Conservation (phyloP, 2,888 invertebrate genomes). For the Heliothis peltigera region DNA sequence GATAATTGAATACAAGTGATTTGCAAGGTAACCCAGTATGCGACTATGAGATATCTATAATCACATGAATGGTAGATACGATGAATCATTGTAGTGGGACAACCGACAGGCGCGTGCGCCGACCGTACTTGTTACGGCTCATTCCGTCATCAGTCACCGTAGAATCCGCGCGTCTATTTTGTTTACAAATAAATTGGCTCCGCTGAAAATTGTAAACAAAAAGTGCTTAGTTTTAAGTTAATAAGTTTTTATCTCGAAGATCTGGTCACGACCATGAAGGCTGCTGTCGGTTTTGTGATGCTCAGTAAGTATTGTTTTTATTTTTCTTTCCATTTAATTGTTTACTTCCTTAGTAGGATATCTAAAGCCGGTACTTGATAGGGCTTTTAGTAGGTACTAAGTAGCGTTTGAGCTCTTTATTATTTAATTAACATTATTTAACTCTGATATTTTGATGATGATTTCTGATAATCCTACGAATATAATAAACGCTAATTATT, state of each 20-base stretch:
- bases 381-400: too few relatives aligned
- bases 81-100: slow-evolving; percentile 41
- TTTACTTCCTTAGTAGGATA: slow-evolving; percentile 37
- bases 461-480: too few relatives aligned
- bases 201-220: slow-evolving; percentile 33
- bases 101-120: slow-evolving; percentile 51
- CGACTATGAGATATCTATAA: slow-evolving; percentile 28
- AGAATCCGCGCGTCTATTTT: slow-evolving; percentile 27
- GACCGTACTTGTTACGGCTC: slow-evolving; percentile 37
- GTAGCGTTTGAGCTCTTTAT: too few relatives aligned
- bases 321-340: slow-evolving; percentile 27
- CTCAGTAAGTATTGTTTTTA: slow-evolving; percentile 71
- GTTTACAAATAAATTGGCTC: slow-evolving; percentile 7
- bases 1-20: slow-evolving; percentile 9
- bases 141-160: slow-evolving; percentile 29
- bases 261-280: slow-evolving; percentile 73
- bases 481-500: too few relatives aligned
- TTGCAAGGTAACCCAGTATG: slow-evolving; percentile 40
- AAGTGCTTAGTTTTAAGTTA: slow-evolving; percentile 33
- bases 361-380: slow-evolving; percentile 7
- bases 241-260: slow-evolving; percentile 35
- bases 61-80: slow-evolving; percentile 29
- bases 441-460: not conserved
- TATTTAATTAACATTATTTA: too few relatives aligned
- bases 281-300: slow-evolving; percentile 67